Evolutionary conservation across 2,888 invertebrate genomes (phyloP).

Genomic region (Chrysolina americana): DNA sequence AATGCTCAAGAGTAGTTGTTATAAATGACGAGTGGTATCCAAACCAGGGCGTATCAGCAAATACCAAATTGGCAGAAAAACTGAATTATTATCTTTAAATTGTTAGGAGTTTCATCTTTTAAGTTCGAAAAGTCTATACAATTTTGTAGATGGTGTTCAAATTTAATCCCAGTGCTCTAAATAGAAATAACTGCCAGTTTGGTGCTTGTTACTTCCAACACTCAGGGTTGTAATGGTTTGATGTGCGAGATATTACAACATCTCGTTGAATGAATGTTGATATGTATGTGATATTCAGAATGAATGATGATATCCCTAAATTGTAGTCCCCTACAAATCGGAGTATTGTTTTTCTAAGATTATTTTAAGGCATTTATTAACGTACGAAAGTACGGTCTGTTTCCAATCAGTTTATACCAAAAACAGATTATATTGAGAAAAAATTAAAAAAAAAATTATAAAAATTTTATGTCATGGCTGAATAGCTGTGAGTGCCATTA

Average conservation of each 20-base stretch:
- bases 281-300: conserved; percentile 52
- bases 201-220: conserved; percentile 60
- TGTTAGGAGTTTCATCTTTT: background rate
- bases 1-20: conserved; percentile 66
- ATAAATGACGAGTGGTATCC: conserved; percentile 54
- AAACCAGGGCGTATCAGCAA: conserved; percentile 55
- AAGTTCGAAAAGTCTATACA: conserved; percentile 11
- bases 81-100: conserved; percentile 12
- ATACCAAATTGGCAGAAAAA: conserved; percentile 54
- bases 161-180: conserved; percentile 49
- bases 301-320: conserved; percentile 53
- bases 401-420: conserved; percentile 63
- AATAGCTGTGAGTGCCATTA: conserved; percentile 64
- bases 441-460: conserved; percentile 38
- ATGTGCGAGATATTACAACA: conserved; percentile 46
- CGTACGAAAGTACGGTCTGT: conserved; percentile 60
- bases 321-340: conserved; percentile 54
- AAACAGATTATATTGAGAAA: conserved; percentile 52
- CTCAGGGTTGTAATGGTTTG: conserved; percentile 61
- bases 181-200: conserved; percentile 51
- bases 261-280: conserved; percentile 53
- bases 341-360: conserved; percentile 61
- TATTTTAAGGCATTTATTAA: conserved; percentile 66
- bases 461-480: conserved; percentile 53
- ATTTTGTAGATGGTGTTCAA: conserved; percentile 14